phyloP scores from a whole-genome alignment of 2,888 invertebrate species.

The Dryocosmus kuriphilus region DNA sequence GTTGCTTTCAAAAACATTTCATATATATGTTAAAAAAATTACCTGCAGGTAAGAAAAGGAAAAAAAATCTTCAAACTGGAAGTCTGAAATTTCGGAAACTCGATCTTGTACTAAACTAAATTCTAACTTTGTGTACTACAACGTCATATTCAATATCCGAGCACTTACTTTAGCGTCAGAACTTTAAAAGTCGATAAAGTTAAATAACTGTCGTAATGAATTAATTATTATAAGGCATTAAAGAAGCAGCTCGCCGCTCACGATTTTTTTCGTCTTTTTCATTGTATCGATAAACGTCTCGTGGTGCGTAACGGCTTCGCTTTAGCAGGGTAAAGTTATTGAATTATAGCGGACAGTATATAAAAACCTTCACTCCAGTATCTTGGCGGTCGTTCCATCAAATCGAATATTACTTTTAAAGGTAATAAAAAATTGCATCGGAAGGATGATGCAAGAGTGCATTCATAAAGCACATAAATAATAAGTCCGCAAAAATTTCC shows the following conservation, averaged over 20 bases:
- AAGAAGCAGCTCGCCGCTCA: conserved; percentile 8
- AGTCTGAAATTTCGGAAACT: too few relatives aligned
- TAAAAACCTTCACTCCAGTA: conserved; percentile 17
- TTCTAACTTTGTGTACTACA: not conserved
- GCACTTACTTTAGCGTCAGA: not conserved
- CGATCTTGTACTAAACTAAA: too few relatives aligned
- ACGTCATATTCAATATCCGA: conserved; percentile 30
- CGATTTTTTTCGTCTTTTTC: conserved; percentile 30
- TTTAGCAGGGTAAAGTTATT: conserved; percentile 34
- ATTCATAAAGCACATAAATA: conserved; percentile 28
- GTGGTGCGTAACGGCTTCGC: conserved; percentile 21
- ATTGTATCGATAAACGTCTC: conserved; percentile 32
- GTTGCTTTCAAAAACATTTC: too few relatives aligned
- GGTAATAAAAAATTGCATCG: conserved; percentile 27
- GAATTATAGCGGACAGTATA: conserved; percentile 27
- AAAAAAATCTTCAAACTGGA: too few relatives aligned
- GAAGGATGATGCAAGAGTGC: conserved; percentile 22
- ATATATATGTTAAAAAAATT: too few relatives aligned
- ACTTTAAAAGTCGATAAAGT: conserved; percentile 36
- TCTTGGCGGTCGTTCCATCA: conserved; percentile 39
- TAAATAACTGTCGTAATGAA: conserved; percentile 31
- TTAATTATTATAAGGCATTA: conserved; percentile 37
- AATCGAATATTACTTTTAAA: conserved; percentile 37
- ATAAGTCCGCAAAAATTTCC: conserved; percentile 23
- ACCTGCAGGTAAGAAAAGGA: too few relatives aligned